phyloP scores from a whole-genome alignment of 2,888 invertebrate species.

The Gibbula magus region DNA sequence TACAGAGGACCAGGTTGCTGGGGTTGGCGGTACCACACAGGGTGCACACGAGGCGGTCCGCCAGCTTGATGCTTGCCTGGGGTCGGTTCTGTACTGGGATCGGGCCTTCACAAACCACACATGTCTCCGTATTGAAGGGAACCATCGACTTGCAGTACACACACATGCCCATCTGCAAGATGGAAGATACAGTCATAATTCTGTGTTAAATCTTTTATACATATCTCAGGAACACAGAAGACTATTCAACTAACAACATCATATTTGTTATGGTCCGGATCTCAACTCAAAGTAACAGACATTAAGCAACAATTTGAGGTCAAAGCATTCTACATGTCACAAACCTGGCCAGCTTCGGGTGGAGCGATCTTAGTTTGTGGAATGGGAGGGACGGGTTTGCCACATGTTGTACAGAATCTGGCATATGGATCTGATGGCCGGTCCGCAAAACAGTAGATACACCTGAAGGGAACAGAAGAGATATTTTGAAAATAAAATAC shows the following conservation, averaged over 20 bases:
- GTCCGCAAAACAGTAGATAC: conserved; percentile 72
- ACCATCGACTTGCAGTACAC: conserved; percentile 72
- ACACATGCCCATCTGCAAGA: conserved; percentile 72
- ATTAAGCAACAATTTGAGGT: not conserved
- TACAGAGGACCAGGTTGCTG: conserved; percentile 53
- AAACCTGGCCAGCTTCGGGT: conserved; percentile 71
- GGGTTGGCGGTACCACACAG: conserved; percentile 69
- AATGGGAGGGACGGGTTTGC: conserved; percentile 66
- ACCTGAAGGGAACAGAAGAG: conserved; percentile 50
- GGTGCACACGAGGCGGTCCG: conserved; percentile 56
- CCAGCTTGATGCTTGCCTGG: conserved; percentile 52
- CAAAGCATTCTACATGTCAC: not conserved
- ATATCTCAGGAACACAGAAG: too few species aligned
- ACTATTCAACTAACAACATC: too few species aligned
- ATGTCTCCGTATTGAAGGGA: conserved; percentile 71
- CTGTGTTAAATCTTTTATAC: too few species aligned
- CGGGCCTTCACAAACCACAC: conserved; percentile 74
- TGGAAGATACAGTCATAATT: not conserved
- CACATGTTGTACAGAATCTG: conserved; percentile 72
- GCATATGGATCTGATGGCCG: conserved; percentile 71
- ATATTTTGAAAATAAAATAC: not conserved
- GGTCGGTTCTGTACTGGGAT: conserved; percentile 69
- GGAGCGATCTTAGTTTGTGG: conserved; percentile 68
- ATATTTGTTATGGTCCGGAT: too few species aligned
- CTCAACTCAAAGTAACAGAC: too few species aligned